Base-by-base conservation (phyloP, 2,113 vertebrate species). In the Dasyornis broadbenti region DNA sequence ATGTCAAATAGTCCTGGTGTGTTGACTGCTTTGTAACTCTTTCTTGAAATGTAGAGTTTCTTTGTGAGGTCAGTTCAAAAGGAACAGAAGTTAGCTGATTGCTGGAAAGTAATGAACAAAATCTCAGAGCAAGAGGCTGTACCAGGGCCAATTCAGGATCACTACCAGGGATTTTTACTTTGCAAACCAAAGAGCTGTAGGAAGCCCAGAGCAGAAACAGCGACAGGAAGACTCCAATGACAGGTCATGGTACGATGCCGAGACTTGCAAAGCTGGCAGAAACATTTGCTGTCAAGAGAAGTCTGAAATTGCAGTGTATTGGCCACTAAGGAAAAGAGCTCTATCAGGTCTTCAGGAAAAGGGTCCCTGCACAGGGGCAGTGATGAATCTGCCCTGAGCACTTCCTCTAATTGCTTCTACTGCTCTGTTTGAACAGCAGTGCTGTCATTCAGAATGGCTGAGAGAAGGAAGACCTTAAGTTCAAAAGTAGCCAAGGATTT, bases 231-330 rank as follows among this genome's bases (percentile, higher is more conserved):
- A 49, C 28, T 61, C 27, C 53, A 53, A 3, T 2, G 5, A 80
- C 2, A 9, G 28, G 53, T 64, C 7, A 7, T 31, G 14, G 39
- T 53, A 40, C 12, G 82, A 44, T 3, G 2, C 7, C 0, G 1
- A 90, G 50, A 56, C 53, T 49, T 86, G 49, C 8, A 86, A 76
- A 44, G 30, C 11, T 80, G 65, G 24, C 28, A 82, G 49, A 76
- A 88, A 60, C 47, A 61, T 12, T 45, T 82, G 16, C 33, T 37
- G 26, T 54, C 47, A 54, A 70, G 35, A 66, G 30, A 76, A 79
- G 57, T 10, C 39, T 84, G 60, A 57, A 69, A 57, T 12, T 80
- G 15, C 45, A 66, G 31, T 7, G 57, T 15, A 26, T 1, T 78
- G 59, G 19, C 26, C 31, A 18, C 26, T 57, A n/a, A 81, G 28